Conservation (phyloP, 2,113 vertebrate genomes). For the Lepus americanus region DNA sequence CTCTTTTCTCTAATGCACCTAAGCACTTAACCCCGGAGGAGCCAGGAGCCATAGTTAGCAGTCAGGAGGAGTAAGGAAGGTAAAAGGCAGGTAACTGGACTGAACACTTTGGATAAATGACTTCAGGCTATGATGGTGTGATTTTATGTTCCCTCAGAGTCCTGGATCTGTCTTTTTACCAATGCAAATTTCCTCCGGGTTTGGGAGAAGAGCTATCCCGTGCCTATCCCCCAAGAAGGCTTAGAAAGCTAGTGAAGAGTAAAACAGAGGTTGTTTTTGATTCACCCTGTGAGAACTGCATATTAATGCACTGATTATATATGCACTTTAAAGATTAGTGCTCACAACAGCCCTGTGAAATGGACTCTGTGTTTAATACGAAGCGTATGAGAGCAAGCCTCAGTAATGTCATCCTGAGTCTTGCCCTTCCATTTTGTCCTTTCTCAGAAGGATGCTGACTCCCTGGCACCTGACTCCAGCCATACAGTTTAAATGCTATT, state of each 20-base stretch:
- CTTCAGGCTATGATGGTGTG: neutral
- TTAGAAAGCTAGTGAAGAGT: neutral
- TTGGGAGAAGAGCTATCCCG: neutral
- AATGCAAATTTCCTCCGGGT: neutral
- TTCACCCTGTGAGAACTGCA: neutral
- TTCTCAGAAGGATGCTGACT: too few species aligned
- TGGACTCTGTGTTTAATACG: neutral
- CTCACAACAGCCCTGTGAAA: neutral
- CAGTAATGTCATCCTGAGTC: too few species aligned
- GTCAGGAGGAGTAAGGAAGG: neutral
- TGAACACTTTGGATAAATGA: neutral
- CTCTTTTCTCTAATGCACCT: neutral
- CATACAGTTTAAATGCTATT: too few species aligned
- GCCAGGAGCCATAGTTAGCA: neutral
- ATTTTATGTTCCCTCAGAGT: neutral
- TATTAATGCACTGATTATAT: too few species aligned
- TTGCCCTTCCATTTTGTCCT: too few species aligned
- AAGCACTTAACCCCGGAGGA: neutral
- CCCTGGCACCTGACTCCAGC: too few species aligned
- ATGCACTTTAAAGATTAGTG: neutral
- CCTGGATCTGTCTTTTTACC: neutral
- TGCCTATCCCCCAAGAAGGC: neutral
- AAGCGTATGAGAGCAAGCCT: too few species aligned
- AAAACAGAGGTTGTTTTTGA: neutral
- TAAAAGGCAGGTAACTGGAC: neutral